A percentile compares a stretch with the other conserved stretches of the same genome.
Conservation (phyloP, 2,888 invertebrate genomes). For the Drepanosiphum platanoidis region DNA sequence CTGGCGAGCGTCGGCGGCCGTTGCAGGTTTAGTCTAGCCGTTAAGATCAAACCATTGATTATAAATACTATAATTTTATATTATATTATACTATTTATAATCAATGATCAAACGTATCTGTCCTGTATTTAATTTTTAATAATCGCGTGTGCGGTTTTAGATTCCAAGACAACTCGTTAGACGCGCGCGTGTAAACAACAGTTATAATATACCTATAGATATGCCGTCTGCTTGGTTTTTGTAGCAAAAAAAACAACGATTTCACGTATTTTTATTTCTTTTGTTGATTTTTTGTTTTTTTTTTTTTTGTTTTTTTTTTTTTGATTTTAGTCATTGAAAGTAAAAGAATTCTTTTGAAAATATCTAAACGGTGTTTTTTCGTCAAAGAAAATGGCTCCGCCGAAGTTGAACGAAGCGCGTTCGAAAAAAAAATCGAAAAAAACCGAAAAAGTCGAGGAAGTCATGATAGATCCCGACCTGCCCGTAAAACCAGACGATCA, state of each 20-base stretch:
- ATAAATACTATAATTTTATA: too few species aligned
- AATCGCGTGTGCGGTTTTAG: too few species aligned
- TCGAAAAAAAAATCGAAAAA: slow-evolving; percentile 12
- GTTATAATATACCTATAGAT: too few species aligned
- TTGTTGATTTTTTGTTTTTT: too few species aligned
- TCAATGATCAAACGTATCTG: too few species aligned
- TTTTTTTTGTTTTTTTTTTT: too few species aligned
- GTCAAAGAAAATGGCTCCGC: not conserved
- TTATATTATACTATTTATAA: too few species aligned
- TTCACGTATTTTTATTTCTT: too few species aligned
- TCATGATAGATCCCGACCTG: not conserved
- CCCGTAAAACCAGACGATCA: slow-evolving; percentile 77
- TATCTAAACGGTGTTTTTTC: not conserved
- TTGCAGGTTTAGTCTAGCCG: too few species aligned
- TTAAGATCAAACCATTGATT: too few species aligned
- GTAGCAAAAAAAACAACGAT: not conserved
- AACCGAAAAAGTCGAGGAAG: not conserved
- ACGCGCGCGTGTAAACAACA: not conserved
- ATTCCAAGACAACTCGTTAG: not conserved
- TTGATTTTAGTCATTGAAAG: not conserved
- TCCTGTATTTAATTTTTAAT: too few species aligned
- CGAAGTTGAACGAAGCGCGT: not conserved
- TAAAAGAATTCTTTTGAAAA: not conserved
- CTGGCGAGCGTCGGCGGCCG: too few species aligned
- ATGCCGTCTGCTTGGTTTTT: not conserved